A percentile compares a stretch with the other conserved stretches of the same genome.
phyloP scores from a whole-genome alignment of 2,797 vertebrate genomes.

The Notoglanidium macrostoma region DNA sequence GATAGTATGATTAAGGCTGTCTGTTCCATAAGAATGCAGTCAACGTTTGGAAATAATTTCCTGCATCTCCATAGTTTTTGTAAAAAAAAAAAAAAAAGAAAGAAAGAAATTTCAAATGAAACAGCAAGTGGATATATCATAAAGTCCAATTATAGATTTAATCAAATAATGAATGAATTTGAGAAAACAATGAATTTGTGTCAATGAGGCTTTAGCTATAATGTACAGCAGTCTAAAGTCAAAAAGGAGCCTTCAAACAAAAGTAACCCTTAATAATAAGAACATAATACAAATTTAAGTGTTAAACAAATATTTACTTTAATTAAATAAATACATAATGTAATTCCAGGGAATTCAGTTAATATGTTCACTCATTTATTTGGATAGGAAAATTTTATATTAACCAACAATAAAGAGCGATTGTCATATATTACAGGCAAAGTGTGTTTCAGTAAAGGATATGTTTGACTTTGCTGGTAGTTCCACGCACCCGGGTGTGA shows the following conservation, averaged over 20 bases:
- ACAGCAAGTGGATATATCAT: not conserved
- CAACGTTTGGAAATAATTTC: not conserved
- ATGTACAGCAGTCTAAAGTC: not conserved
- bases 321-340: not conserved
- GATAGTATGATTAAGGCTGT: not conserved
- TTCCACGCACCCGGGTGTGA: not conserved
- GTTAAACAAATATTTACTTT: not conserved
- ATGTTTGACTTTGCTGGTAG: not conserved
- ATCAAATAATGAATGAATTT: no score
- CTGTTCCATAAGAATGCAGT: not conserved
- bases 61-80: not conserved
- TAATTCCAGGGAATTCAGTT: not conserved
- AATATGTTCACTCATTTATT: not conserved
- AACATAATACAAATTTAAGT: not conserved
- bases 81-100: not conserved
- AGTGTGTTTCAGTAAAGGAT: not conserved
- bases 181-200: not conserved
- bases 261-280: not conserved
- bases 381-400: not conserved
- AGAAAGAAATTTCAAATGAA: not conserved
- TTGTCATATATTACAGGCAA: not conserved
- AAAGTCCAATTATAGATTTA: not conserved
- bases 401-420: not conserved
- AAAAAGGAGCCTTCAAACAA: not conserved
- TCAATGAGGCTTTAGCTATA: not conserved